Percentiles rank a stretch among this genome's conserved stretches.
Evolutionary conservation across 2,797 vertebrate genomes (phyloP).

Genomic region (Yasuhikotakia modesta): DNA sequence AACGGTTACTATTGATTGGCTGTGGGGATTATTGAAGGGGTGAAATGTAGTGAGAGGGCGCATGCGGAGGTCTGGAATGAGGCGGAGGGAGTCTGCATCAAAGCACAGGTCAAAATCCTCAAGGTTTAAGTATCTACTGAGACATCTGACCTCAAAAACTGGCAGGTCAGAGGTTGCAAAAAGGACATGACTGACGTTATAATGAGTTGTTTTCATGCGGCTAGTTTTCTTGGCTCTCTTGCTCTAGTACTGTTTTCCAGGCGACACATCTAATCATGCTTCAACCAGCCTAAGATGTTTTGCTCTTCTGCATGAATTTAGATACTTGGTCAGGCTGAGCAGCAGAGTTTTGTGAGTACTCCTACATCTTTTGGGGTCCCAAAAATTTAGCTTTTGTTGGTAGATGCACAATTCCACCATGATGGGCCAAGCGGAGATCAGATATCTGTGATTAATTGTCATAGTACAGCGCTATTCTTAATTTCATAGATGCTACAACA

Average conservation of each 20-base stretch:
- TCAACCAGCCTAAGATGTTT: neutral
- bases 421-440: neutral
- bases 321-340: too few species aligned
- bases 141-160: conserved; percentile 71
- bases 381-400: too few species aligned
- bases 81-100: conserved; percentile 20
- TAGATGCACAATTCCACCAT: too few species aligned
- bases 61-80: conserved; percentile 43
- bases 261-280: conserved; percentile 16
- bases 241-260: neutral
- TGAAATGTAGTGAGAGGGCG: conserved; percentile 58
- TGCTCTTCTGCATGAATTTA: too few species aligned
- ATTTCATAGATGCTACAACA: too few species aligned
- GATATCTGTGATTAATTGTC: neutral
- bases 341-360: too few species aligned
- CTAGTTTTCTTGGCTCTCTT: neutral
- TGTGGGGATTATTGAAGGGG: conserved; percentile 78
- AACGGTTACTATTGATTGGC: conserved; percentile 85
- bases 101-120: conserved; percentile 73
- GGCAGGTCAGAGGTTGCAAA: conserved; percentile 73
- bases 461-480: too few species aligned
- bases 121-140: conserved; percentile 76
- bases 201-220: conserved; percentile 52
- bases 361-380: too few species aligned
- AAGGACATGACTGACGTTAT: conserved; percentile 66